Conservation (phyloP, 23 tunicate genomes). For the Botrylloides violaceus region DNA sequence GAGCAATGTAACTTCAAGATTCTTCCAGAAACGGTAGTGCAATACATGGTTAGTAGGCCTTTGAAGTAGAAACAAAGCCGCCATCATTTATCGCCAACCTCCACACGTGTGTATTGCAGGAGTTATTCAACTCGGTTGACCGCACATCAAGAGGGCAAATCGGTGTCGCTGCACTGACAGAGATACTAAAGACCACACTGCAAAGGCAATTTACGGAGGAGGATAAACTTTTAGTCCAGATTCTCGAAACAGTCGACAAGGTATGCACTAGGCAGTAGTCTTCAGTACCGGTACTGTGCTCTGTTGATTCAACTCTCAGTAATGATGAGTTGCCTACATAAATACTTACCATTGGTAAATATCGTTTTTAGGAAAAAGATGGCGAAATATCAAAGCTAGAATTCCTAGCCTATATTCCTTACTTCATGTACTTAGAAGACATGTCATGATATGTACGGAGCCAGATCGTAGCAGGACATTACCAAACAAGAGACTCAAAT, state of each 20-base stretch:
- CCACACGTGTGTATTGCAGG: constrained; percentile 19
- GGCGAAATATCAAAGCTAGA: constrained; percentile 52
- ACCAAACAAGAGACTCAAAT: no score
- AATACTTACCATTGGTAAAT: no score
- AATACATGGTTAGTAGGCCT: constrained; percentile 48
- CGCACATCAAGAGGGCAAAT: constrained; percentile 75
- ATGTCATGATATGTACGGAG: constrained; percentile 70
- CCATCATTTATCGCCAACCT: background rate
- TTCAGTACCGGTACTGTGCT: background rate
- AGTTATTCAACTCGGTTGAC: constrained; percentile 60
- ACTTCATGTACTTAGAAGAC: constrained; percentile 60
- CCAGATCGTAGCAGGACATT: no score
- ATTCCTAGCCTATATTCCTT: constrained; percentile 57
- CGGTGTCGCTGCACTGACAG: constrained; percentile 58
- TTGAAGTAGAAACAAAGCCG: background rate
- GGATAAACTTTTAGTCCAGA: constrained; percentile 47
- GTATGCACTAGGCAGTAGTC: constrained; percentile 10
- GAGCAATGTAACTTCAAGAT: constrained; percentile 57
- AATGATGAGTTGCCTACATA: no score
- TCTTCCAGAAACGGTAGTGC: constrained; percentile 55
- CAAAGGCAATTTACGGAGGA: constrained; percentile 65
- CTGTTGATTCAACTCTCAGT: no score
- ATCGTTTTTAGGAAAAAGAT: constrained; percentile 38
- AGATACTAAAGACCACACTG: constrained; percentile 56
- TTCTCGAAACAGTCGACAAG: constrained; percentile 65